These are phyloP conservation scores for Apotomis turbidana DNA, from an alignment of 2,888 invertebrate species.

Conservation along the genomic window DNA sequence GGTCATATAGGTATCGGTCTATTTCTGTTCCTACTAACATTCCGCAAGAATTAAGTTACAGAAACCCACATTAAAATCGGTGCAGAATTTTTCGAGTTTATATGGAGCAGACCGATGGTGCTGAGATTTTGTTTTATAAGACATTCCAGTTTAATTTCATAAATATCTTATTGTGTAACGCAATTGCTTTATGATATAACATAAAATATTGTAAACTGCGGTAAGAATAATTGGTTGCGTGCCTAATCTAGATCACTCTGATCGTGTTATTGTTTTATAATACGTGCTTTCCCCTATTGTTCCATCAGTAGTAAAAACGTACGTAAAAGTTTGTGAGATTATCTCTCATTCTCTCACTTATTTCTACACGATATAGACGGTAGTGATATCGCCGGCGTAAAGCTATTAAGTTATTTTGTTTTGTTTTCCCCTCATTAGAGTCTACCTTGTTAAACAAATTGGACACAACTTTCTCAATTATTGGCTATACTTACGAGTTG, in stretches of 20 bases:
- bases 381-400: background rate
- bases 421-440: background rate
- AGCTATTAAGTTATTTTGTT: background rate
- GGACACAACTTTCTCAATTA: background rate
- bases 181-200: background rate
- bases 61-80: no score
- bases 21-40: no score
- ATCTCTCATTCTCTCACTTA: slow-evolving; percentile 21
- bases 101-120: no score
- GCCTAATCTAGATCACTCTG: slow-evolving; percentile 19
- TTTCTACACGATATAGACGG: slow-evolving; percentile 6
- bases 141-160: no score
- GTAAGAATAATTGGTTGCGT: slow-evolving; percentile 21
- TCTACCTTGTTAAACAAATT: slow-evolving; percentile 7
- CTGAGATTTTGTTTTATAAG: no score
- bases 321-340: slow-evolving; percentile 18
- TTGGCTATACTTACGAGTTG: background rate
- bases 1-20: no score
- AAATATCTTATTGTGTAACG: background rate
- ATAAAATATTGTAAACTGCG: slow-evolving; percentile 6
- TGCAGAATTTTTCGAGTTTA: no score
- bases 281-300: slow-evolving; percentile 40
- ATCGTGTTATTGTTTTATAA: slow-evolving; percentile 34
- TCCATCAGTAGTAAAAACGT: slow-evolving; percentile 22
- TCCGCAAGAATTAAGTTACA: no score